Conservation (phyloP, 2,113 vertebrate genomes). For the Centropus unirufus region DNA sequence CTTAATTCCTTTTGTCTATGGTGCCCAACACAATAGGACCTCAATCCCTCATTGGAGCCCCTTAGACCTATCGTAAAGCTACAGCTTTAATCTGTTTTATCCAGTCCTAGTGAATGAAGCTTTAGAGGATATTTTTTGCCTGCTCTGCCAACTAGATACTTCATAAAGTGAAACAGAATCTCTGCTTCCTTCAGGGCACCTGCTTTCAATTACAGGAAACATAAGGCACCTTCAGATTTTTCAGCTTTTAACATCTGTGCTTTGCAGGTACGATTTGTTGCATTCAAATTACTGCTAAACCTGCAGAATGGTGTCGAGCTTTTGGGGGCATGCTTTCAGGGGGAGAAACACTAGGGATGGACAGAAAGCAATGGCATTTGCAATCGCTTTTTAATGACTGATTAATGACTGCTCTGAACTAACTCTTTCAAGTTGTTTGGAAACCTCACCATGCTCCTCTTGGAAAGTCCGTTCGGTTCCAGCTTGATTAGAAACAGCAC, state of each 20-base stretch:
- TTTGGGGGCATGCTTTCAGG: not conserved
- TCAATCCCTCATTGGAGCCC: not conserved
- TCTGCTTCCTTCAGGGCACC: slow-evolving; percentile 67
- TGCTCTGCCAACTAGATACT: slow-evolving; percentile 56
- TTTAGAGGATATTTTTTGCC: slow-evolving; percentile 41
- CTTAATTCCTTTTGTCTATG: not conserved
- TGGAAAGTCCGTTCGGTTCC: not conserved
- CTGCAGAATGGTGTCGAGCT: not conserved
- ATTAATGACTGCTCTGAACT: slow-evolving; percentile 19
- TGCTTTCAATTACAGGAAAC: slow-evolving; percentile 66
- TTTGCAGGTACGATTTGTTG: slow-evolving; percentile 63
- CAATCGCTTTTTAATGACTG: slow-evolving; percentile 44
- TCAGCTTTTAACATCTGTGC: slow-evolving; percentile 66
- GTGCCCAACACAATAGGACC: not conserved
- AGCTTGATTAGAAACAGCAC: slow-evolving; percentile 14
- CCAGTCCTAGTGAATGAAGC: slow-evolving; percentile 9
- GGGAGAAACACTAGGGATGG: slow-evolving; percentile 16
- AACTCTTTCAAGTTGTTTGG: slow-evolving; percentile 33
- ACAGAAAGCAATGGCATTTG: not conserved
- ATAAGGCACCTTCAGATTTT: slow-evolving; percentile 62
- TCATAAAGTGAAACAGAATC: slow-evolving; percentile 59
- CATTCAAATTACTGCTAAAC: slow-evolving; percentile 55
- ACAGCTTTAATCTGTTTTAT: slow-evolving; percentile 37
- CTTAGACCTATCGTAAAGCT: not conserved
- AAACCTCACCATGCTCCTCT: not conserved